These are phyloP conservation scores for Drosophila lutescens DNA, from an alignment of 2,888 invertebrate species.

Conservation along the genomic window DNA sequence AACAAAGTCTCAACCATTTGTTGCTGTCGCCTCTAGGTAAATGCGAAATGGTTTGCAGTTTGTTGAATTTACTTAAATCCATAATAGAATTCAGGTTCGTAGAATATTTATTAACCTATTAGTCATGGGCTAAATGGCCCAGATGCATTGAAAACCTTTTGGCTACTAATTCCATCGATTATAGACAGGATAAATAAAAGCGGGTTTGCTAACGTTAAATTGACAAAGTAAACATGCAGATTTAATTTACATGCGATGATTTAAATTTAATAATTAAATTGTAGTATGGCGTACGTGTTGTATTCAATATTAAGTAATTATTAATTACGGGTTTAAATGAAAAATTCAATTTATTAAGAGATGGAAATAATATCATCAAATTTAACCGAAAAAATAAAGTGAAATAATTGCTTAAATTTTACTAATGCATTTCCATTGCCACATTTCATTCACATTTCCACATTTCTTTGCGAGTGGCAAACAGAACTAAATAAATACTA, in stretches of 20 bases:
- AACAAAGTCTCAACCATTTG: constrained; percentile 7
- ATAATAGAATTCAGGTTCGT: constrained; percentile 26
- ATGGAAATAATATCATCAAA: too few species aligned
- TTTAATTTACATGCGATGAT: background rate
- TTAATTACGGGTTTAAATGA: too few species aligned
- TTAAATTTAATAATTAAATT: too few species aligned
- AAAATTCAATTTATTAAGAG: too few species aligned
- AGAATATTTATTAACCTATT: constrained; percentile 31
- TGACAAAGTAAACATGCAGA: background rate
- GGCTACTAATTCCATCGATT: constrained; percentile 4
- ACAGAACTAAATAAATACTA: too few species aligned
- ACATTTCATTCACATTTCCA: too few species aligned
- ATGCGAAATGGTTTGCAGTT: constrained; percentile 25
- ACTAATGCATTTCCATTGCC: too few species aligned
- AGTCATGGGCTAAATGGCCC: constrained; percentile 3
- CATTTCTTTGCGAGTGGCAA: too few species aligned
- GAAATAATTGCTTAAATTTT: too few species aligned
- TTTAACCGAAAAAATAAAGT: too few species aligned
- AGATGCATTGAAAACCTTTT: constrained; percentile 13
- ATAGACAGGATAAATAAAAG: constrained; percentile 6
- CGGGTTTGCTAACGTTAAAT: constrained; percentile 15
- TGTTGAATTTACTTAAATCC: constrained; percentile 25
- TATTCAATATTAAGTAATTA: too few species aligned
- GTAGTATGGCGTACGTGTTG: too few species aligned
- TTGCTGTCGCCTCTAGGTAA: constrained; percentile 1